A percentile compares a stretch with the other conserved stretches of the same genome.
Evolutionary conservation across 2,113 vertebrate species (phyloP).

Genomic region (Bombycilla garrulus): DNA sequence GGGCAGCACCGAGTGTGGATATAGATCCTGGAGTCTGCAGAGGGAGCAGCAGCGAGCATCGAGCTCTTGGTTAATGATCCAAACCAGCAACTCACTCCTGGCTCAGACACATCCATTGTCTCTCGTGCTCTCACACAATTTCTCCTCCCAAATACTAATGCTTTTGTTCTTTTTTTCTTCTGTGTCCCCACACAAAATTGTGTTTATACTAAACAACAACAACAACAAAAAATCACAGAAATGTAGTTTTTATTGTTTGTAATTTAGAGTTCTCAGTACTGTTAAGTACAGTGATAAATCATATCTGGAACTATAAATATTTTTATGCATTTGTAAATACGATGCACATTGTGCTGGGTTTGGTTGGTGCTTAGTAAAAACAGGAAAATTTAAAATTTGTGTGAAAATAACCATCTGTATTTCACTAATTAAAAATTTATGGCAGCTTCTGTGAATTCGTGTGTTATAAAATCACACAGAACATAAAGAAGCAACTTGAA

Average conservation of each 20-base stretch:
- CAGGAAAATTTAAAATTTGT: neutral
- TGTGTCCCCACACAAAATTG: neutral
- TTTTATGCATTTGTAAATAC: neutral
- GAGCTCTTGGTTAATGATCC: conserved; percentile 5
- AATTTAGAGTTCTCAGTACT: neutral
- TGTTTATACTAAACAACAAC: neutral
- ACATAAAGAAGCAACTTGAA: neutral
- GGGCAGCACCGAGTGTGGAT: neutral
- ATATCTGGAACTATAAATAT: neutral
- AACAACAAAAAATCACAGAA: neutral
- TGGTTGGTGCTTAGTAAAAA: neutral
- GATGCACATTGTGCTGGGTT: neutral
- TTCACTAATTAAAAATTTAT: neutral
- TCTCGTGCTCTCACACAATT: neutral
- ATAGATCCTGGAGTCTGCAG: neutral
- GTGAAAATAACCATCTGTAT: neutral
- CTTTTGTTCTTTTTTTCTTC: neutral
- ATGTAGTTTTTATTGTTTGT: neutral
- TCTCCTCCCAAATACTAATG: neutral
- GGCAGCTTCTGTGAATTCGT: neutral
- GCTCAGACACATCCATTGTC: conserved; percentile 18
- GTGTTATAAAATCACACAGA: neutral
- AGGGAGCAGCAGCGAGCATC: neutral
- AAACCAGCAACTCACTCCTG: neutral
- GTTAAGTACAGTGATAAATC: neutral